Evolutionary conservation across 2,888 invertebrate species (phyloP).

Genomic region (Syrphus vitripennis): DNA sequence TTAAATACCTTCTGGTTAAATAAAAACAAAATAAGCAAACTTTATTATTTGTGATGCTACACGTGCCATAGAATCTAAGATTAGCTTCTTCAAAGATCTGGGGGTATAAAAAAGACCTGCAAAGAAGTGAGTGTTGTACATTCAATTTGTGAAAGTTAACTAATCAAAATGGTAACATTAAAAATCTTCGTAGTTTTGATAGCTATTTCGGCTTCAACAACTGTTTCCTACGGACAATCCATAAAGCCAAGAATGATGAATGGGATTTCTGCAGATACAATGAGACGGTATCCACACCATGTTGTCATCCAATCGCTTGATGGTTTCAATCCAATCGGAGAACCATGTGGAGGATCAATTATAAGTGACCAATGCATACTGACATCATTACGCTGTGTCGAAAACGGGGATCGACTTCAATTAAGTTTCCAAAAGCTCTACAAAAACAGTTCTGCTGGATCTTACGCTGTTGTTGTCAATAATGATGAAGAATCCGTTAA

Average conservation of each 20-base stretch:
- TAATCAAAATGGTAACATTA: neutral
- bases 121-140: neutral
- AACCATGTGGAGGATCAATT: slow-evolving; percentile 51
- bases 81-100: neutral
- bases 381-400: slow-evolving; percentile 40
- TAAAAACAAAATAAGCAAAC: neutral
- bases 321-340: neutral
- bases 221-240: neutral
- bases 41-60: neutral
- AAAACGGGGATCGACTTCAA: neutral
- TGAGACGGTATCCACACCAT: slow-evolving; percentile 57
- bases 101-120: neutral
- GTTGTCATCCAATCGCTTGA: slow-evolving; percentile 27
- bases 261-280: slow-evolving; percentile 44
- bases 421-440: slow-evolving; percentile 14
- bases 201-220: neutral
- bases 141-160: neutral
- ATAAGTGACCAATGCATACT: slow-evolving; percentile 39
- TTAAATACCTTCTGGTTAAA: too few species aligned
- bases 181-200: neutral
- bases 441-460: neutral
- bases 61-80: neutral
- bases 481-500: neutral
- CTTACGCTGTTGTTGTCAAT: slow-evolving; percentile 22
- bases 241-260: neutral